Percentiles rank a stretch among this genome's conserved stretches.
phyloP scores from a whole-genome alignment of 2,888 invertebrate genomes.

The Clanis bilineata region DNA sequence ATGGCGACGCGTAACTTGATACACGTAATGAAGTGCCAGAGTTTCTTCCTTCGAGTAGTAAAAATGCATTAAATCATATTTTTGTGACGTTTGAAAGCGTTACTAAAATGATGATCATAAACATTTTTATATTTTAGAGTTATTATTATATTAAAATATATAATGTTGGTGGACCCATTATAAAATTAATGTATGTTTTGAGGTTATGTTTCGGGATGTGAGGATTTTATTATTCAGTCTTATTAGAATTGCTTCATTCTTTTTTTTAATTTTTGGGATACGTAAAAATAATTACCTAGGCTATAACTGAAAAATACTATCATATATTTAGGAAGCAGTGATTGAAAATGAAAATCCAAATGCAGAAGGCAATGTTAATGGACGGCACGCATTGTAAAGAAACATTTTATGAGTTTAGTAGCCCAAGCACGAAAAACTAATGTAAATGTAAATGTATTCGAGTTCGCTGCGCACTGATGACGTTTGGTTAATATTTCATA shows the following conservation, averaged over 20 bases:
- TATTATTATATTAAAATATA: neutral
- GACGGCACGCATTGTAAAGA: no score
- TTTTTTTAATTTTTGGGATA: no score
- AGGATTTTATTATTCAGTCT: neutral
- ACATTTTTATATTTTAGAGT: neutral
- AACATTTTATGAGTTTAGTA: no score
- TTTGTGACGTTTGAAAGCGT: neutral
- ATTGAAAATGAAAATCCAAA: no score
- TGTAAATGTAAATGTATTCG: no score
- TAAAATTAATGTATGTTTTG: neutral
- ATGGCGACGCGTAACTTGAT: neutral
- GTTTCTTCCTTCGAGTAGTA: slow-evolving; percentile 11
- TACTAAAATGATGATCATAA: neutral
- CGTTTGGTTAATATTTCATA: no score
- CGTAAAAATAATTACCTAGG: no score
- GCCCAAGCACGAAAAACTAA: no score
- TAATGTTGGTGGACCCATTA: neutral
- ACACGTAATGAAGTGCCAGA: neutral
- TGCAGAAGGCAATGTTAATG: no score
- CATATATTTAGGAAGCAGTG: no score
- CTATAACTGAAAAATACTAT: no score
- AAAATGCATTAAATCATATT: slow-evolving; percentile 10
- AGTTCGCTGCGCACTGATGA: no score
- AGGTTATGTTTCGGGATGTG: neutral
- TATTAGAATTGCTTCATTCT: neutral